Evolutionary conservation across 23 tunicate species (phyloP).

Genomic region (Ascidia mentula): DNA sequence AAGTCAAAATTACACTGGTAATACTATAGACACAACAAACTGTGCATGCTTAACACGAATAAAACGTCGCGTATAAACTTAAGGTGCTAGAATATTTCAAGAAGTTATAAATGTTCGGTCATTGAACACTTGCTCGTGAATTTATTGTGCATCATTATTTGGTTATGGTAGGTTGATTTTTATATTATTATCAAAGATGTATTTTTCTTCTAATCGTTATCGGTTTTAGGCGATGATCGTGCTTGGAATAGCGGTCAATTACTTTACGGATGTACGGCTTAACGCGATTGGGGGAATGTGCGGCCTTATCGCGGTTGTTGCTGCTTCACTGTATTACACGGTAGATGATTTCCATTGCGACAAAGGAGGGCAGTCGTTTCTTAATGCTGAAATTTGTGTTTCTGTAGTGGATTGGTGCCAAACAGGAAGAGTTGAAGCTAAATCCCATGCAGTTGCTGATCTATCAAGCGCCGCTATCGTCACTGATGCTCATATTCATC

Average conservation of each 20-base stretch:
- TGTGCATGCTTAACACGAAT: too few species aligned
- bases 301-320: conserved; percentile 56
- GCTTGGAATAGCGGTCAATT: conserved; percentile 42
- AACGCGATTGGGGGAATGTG: conserved; percentile 33
- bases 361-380: not conserved
- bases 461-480: conserved; percentile 49
- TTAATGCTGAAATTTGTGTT: not conserved
- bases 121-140: too few species aligned
- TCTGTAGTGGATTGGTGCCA: conserved; percentile 53
- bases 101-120: too few species aligned
- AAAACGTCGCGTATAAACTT: too few species aligned
- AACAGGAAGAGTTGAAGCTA: conserved; percentile 40
- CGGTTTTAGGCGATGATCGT: conserved; percentile 21
- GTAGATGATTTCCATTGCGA: too few species aligned
- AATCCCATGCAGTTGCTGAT: conserved; percentile 46
- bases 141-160: too few species aligned
- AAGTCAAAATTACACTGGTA: conserved; percentile 51
- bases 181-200: not conserved
- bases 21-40: not conserved
- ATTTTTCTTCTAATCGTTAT: not conserved
- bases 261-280: conserved; percentile 35
- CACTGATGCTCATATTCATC: conserved; percentile 18
- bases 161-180: too few species aligned
- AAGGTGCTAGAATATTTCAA: too few species aligned
- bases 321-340: conserved; percentile 49